Evolutionary conservation across 2,888 invertebrate species (phyloP), one percentile per base, ranked within the genome.

Genomic region (Gandaritis pyraliata): DNA sequence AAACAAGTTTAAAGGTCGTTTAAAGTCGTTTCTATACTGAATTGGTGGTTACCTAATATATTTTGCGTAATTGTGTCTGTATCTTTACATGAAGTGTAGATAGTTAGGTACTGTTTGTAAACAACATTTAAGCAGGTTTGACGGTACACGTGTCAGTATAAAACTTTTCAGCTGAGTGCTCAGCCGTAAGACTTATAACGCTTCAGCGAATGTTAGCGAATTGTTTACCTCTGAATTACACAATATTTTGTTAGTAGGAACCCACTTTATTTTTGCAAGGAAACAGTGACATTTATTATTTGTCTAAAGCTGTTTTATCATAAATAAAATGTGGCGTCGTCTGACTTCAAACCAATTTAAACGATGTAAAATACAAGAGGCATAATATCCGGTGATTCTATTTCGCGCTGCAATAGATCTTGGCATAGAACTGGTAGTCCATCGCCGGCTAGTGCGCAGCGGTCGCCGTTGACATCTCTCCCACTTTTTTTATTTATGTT

Each of bases 401-500:
- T 64, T 60, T 64, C 53, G 61, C 46, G 61, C 56, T 45, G 55
- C 53, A 48, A 51, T 61, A 70, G 18, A 72, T 68, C 67, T 73
- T 75, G 72, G 72, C 66, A 76, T 75, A 58, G 54, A 56, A 48
- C 33, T 48, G 46, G 11, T 46, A 29, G 56, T 47, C 38, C 43
- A 60, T 65, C 58, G 68, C 65, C 66, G 60, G 69, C 69, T 53
- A 61, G 64, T 65, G 65, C 72, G 68, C 66, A 69, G 70, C 66
- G 38, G 70, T 67, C 66, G 68, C 74, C 15, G 72, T 69, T 72
- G 82, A 78, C 81, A 81, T 73, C 77, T 80, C 64, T 80, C 80
- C 80, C 81, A 77, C 73, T 72, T 68, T 83, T n/a, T 43, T 87
- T 89, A 91, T 91, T 89, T 87, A 83, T 76, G 82, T 79, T 85